Evolutionary conservation across 2,888 invertebrate species (phyloP).

Genomic region (Gastrophysa polygoni): DNA sequence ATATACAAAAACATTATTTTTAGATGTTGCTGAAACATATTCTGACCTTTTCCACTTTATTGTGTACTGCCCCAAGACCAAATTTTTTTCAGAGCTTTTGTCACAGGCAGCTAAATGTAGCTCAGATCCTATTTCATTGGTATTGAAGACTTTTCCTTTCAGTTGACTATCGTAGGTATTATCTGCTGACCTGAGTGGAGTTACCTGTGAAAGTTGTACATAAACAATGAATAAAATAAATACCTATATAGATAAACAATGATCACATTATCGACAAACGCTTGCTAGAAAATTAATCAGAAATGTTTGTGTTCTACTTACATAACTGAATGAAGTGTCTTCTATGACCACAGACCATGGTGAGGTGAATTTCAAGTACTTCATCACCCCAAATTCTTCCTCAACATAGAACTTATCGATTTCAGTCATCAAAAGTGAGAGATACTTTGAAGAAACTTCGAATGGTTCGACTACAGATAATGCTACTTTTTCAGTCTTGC

Average conservation of each 20-base stretch:
- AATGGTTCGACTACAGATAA: slow-evolving; percentile 73
- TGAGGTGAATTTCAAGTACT: slow-evolving; percentile 70
- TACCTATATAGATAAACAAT: too few species aligned
- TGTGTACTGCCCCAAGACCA: slow-evolving; percentile 62
- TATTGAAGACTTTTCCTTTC: slow-evolving; percentile 54
- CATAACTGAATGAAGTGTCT: slow-evolving; percentile 68
- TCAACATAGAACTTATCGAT: slow-evolving; percentile 70
- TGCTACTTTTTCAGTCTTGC: slow-evolving; percentile 66
- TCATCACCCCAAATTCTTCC: slow-evolving; percentile 73
- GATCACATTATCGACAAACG: neutral
- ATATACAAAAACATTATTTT: neutral
- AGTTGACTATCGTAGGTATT: slow-evolving; percentile 52
- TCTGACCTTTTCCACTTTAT: slow-evolving; percentile 64
- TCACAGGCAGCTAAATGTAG: slow-evolving; percentile 58
- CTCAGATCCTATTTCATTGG: slow-evolving; percentile 63
- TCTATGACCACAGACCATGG: slow-evolving; percentile 73
- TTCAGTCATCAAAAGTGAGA: slow-evolving; percentile 67
- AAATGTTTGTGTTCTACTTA: slow-evolving; percentile 50
- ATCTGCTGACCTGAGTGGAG: slow-evolving; percentile 47
- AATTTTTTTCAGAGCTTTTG: slow-evolving; percentile 57
- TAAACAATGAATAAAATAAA: too few species aligned
- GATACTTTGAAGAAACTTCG: slow-evolving; percentile 70
- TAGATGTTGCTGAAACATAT: slow-evolving; percentile 4
- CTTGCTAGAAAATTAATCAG: neutral
- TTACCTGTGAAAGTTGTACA: too few species aligned